Conservation (phyloP, 1,140 invertebrate species). For the Macrosteles quadrilineatus region DNA sequence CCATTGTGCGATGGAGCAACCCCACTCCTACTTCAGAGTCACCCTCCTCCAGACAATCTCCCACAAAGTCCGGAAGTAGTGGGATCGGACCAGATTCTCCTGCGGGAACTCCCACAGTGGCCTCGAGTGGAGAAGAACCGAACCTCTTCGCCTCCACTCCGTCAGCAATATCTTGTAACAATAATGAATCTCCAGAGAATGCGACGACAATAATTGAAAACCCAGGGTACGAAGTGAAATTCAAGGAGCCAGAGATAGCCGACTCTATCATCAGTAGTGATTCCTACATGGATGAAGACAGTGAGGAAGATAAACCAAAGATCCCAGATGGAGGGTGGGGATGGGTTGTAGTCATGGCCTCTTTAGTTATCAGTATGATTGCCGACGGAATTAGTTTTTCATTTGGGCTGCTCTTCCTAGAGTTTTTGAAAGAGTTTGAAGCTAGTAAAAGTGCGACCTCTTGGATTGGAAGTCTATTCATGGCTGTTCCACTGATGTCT, state of each 20-base stretch:
- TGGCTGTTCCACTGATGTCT: slow-evolving; percentile 82
- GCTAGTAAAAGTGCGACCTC: slow-evolving; percentile 80
- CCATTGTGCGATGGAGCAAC: slow-evolving; percentile 50
- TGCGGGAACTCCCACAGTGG: slow-evolving; percentile 24
- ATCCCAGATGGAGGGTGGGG: slow-evolving; percentile 78
- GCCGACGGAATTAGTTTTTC: slow-evolving; percentile 95
- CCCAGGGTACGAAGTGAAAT: slow-evolving; percentile 33
- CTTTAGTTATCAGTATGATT: slow-evolving; percentile 86
- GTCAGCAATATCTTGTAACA: slow-evolving; percentile 40
- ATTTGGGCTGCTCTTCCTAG: slow-evolving; percentile 85
- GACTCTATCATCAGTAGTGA: slow-evolving; percentile 34
- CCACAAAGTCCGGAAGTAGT: slow-evolving; percentile 41
- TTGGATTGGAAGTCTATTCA: slow-evolving; percentile 86
- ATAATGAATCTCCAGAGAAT: slow-evolving; percentile 32
- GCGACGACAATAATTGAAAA: slow-evolving; percentile 19
- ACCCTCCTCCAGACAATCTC: slow-evolving; percentile 31
- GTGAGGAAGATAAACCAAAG: slow-evolving; percentile 44
- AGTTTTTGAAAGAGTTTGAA: slow-evolving; percentile 83
- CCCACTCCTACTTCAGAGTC: slow-evolving; percentile 45
- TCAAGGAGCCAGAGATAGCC: slow-evolving; percentile 33
- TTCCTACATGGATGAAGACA: slow-evolving; percentile 33
- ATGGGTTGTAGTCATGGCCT: slow-evolving; percentile 85
- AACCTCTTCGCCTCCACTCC: slow-evolving; percentile 40
- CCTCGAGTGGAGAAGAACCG: slow-evolving; percentile 46
- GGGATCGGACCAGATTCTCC: slow-evolving; percentile 43